phyloP scores from a whole-genome alignment of 2,113 vertebrate genomes.

The Ammodytes dubius region DNA sequence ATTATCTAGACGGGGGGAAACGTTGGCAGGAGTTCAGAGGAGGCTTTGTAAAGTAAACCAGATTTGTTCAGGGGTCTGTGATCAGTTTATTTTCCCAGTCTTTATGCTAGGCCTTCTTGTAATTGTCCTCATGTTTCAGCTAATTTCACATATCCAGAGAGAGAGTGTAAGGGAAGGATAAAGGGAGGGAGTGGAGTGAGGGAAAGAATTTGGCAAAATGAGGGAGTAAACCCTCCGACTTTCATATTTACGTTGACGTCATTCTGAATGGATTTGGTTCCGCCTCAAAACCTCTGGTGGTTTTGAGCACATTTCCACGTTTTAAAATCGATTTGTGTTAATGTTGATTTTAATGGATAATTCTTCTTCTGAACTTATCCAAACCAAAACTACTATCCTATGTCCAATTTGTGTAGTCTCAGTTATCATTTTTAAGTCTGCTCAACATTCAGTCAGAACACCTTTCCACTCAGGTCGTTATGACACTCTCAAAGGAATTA shows the following conservation, averaged over 20 bases:
- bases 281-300: conserved; percentile 35
- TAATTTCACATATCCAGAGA: conserved; percentile 81
- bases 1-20: conserved; percentile 56
- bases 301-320: conserved; percentile 34
- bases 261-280: conserved; percentile 52
- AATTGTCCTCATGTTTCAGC: conserved; percentile 83
- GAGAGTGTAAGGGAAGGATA: conserved; percentile 60
- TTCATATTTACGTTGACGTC: conserved; percentile 59
- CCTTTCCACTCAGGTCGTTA: background rate
- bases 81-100: conserved; percentile 81
- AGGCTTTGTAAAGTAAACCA: conserved; percentile 83
- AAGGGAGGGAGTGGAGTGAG: conserved; percentile 36
- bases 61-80: conserved; percentile 79
- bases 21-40: conserved; percentile 81
- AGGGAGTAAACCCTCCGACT: conserved; percentile 50
- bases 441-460: background rate
- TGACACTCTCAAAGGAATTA: background rate
- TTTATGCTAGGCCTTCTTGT: conserved; percentile 74
- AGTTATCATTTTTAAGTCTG: background rate
- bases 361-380: background rate
- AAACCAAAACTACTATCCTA: conserved; percentile 2
- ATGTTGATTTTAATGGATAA: conserved; percentile 9
- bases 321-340: background rate
- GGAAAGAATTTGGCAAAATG: conserved; percentile 62
- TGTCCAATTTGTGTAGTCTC: background rate